phyloP scores from a whole-genome alignment of 2,797 vertebrate species.

The Yasuhikotakia modesta region DNA sequence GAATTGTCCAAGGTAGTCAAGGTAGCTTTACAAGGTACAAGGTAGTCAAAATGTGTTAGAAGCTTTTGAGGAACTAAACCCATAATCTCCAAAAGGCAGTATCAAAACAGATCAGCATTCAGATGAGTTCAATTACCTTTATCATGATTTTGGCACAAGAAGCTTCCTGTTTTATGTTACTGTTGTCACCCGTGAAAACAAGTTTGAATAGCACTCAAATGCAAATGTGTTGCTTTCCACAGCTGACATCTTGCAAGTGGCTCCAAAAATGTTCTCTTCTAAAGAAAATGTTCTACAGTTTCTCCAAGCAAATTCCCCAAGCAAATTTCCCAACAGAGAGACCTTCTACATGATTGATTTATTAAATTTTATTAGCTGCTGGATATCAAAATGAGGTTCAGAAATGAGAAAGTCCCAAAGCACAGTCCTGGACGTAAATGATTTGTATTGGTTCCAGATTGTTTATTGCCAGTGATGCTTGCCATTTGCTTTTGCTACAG shows the following conservation, averaged over 20 bases:
- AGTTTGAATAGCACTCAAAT: constrained; percentile 46
- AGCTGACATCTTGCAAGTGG: constrained; percentile 51
- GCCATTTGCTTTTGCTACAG: constrained; percentile 59
- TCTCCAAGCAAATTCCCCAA: constrained; percentile 48
- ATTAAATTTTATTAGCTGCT: constrained; percentile 62
- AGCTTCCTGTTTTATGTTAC: constrained; percentile 46
- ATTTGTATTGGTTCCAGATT: constrained; percentile 54
- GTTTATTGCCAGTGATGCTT: constrained; percentile 43
- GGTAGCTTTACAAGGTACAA: constrained; percentile 50
- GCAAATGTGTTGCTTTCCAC: constrained; percentile 44
- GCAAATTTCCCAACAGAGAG: constrained; percentile 11
- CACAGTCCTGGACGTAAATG: constrained; percentile 23
- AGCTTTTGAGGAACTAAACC: constrained; percentile 49
- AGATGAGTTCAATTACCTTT: constrained; percentile 30
- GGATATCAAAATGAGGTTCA: constrained; percentile 62
- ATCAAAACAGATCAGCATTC: constrained; percentile 46
- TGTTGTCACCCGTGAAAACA: constrained; percentile 50
- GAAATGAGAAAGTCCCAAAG: too few relatives aligned
- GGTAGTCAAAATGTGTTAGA: constrained; percentile 49
- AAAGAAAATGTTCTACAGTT: constrained; percentile 31
- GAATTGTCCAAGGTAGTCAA: constrained; percentile 48
- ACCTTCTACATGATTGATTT: neutral
- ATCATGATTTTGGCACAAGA: constrained; percentile 63
- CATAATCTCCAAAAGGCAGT: constrained; percentile 32
- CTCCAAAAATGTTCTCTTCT: constrained; percentile 45